phyloP scores from a whole-genome alignment of 2,797 vertebrate genomes.

The Clarias laeviceps region DNA sequence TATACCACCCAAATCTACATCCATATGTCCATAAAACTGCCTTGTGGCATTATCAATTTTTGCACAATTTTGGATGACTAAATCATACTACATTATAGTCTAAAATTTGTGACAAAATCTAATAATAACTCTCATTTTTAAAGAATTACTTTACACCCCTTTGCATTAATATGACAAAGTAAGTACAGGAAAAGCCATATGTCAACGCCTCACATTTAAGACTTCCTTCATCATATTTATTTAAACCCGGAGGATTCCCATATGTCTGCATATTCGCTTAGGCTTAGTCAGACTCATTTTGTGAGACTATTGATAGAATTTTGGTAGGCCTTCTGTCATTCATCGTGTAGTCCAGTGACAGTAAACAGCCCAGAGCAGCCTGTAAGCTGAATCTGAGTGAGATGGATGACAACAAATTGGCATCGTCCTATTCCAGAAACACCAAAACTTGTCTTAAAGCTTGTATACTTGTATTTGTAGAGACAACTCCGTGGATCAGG shows the following conservation, averaged over 20 bases:
- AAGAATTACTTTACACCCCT: not conserved
- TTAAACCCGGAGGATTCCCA: not conserved
- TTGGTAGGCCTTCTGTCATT: not conserved
- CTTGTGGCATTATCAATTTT: too few species aligned
- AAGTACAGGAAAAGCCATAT: not conserved
- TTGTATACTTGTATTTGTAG: not conserved
- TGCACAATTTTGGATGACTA: not conserved
- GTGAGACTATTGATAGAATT: constrained; percentile 3
- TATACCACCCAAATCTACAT: too few species aligned
- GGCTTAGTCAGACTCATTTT: not conserved
- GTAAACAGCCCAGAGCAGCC: constrained; percentile 40
- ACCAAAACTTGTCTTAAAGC: not conserved
- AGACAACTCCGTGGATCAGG: not conserved
- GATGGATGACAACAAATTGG: constrained; percentile 30
- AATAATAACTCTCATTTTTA: not conserved
- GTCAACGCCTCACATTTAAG: not conserved
- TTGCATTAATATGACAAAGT: constrained; percentile 5
- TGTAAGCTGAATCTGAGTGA: constrained; percentile 29
- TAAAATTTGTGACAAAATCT: not conserved
- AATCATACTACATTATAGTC: not conserved
- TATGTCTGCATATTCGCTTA: constrained; percentile 5
- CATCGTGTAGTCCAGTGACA: not conserved
- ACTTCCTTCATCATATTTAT: constrained; percentile 12
- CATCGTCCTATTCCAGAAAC: constrained; percentile 2
- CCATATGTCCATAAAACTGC: too few species aligned